phyloP scores from a whole-genome alignment of 1,140 invertebrate species.

The Aleiodes sp. region DNA sequence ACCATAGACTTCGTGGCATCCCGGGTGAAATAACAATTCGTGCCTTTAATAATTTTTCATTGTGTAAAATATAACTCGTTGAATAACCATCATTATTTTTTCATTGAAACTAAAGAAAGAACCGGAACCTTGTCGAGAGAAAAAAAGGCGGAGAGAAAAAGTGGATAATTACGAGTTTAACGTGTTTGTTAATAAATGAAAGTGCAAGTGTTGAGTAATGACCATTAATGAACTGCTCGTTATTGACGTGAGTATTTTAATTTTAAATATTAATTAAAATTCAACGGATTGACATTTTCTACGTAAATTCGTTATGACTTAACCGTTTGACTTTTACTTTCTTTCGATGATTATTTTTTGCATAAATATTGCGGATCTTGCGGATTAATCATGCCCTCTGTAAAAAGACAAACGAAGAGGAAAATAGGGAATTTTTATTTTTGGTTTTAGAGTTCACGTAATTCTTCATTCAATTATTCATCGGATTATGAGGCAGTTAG shows the following conservation, averaged over 20 bases:
- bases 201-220: constrained; percentile 12
- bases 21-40: too few species aligned
- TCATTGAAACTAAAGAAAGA: too few species aligned
- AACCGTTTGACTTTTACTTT: constrained; percentile 19
- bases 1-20: constrained; percentile 54
- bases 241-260: not conserved
- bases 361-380: not conserved
- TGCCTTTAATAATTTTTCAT: too few species aligned
- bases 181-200: not conserved
- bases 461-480: constrained; percentile 4
- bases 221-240: not conserved
- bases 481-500: not conserved
- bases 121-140: too few species aligned
- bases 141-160: too few species aligned
- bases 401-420: not conserved
- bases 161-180: not conserved
- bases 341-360: too few species aligned
- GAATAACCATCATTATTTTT: too few species aligned
- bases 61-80: too few species aligned
- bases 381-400: not conserved
- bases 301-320: not conserved
- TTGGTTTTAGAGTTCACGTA: not conserved
- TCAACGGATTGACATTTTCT: constrained; percentile 10
- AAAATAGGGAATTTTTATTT: not conserved
- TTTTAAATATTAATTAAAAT: not conserved